These are phyloP conservation scores for Andinoacara biseriatus DNA, from an alignment of 2,113 vertebrate genomes.

Conservation along the genomic window DNA sequence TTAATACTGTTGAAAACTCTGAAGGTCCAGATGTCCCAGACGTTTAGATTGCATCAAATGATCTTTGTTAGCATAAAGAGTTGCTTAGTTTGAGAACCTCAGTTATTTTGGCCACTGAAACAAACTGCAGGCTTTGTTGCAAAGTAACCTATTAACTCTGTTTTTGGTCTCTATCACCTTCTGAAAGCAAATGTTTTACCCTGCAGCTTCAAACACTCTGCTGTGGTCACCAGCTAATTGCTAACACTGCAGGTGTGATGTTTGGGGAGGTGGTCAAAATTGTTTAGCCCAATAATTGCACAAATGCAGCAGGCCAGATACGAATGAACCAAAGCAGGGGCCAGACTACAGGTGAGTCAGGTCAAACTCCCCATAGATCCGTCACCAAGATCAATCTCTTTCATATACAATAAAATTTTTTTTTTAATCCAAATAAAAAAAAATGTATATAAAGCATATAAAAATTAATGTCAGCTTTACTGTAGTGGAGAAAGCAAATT, in stretches of 20 bases:
- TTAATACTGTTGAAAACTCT: too few relatives aligned
- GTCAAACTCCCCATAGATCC: not conserved
- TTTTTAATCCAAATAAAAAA: too few relatives aligned
- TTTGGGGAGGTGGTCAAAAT: not conserved
- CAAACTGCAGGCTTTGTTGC: not conserved
- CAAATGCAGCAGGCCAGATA: accelerated
- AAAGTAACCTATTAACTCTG: too few relatives aligned
- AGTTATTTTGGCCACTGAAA: not conserved
- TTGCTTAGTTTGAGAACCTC: too few relatives aligned
- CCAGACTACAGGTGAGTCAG: not conserved
- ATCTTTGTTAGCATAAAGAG: too few relatives aligned
- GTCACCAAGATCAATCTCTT: not conserved
- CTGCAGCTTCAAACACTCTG: not conserved
- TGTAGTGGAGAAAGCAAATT: not conserved
- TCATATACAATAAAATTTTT: not conserved
- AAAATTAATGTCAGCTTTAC: not conserved
- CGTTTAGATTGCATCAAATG: too few relatives aligned
- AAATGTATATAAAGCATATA: not conserved
- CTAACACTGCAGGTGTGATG: not conserved
- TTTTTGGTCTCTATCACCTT: too few relatives aligned
- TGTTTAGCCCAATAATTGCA: too few relatives aligned
- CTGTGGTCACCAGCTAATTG: not conserved
- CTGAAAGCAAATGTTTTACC: not conserved
- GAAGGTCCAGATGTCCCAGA: too few relatives aligned
- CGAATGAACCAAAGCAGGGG: not conserved